Percentiles rank a stretch among this genome's conserved stretches.
Evolutionary conservation across 2,888 invertebrate genomes (phyloP).

Genomic region (Anoncus sp.): DNA sequence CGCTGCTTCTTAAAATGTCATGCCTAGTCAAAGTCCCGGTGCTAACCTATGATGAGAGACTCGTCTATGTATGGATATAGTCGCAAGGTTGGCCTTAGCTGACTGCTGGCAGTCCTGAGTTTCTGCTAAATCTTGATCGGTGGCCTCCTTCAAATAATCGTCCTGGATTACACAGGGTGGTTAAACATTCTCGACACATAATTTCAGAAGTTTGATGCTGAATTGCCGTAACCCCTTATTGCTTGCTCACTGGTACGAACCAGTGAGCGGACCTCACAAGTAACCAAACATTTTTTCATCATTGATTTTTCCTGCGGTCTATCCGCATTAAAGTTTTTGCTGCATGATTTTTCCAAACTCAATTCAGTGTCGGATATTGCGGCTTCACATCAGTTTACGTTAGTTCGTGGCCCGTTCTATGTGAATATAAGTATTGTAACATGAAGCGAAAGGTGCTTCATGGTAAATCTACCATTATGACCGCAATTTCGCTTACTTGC

Average conservation of each 20-base stretch:
- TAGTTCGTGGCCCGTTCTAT: not conserved
- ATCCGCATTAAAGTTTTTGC: not conserved
- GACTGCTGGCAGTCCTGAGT: not conserved
- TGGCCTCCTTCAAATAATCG: not conserved
- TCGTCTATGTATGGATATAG: not conserved
- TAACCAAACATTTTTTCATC: too few relatives aligned
- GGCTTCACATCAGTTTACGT: not conserved
- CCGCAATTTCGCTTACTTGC: not conserved
- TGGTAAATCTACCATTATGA: not conserved
- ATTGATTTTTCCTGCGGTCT: not conserved
- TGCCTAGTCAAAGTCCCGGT: conserved; percentile 17
- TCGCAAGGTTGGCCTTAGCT: not conserved
- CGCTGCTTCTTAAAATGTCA: conserved; percentile 40
- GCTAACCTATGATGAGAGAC: conserved; percentile 37
- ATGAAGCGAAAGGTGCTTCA: not conserved
- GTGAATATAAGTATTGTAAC: not conserved
- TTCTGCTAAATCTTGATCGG: conserved; percentile 1
- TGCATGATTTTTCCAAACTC: not conserved
- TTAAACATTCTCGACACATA: conserved; percentile 32
- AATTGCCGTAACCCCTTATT: too few relatives aligned
- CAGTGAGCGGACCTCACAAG: too few relatives aligned
- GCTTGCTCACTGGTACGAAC: too few relatives aligned
- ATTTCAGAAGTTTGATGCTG: not conserved
- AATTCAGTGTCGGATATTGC: not conserved
- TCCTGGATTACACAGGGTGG: not conserved